Conservation (phyloP, 2,797 vertebrate species). For the Hippocampus kuda region DNA sequence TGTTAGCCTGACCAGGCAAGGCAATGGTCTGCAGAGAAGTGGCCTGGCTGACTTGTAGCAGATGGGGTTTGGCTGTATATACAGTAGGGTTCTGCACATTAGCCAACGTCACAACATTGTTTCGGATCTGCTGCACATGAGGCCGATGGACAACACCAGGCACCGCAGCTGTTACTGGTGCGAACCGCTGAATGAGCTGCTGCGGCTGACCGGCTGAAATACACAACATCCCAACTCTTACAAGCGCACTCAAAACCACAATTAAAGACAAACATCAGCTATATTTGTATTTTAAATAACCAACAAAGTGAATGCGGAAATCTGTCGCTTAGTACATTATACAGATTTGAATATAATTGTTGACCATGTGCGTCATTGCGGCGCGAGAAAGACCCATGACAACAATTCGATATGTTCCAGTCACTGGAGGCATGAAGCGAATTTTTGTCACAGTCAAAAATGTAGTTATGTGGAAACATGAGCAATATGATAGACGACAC, state of each 20-base stretch:
- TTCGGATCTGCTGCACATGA: slow-evolving; percentile 58
- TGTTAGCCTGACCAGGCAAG: slow-evolving; percentile 20
- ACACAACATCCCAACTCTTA: slow-evolving; percentile 6
- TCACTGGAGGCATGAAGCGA: no score
- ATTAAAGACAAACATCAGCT: background rate
- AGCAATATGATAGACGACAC: background rate
- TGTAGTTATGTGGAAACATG: background rate
- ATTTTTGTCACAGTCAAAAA: background rate
- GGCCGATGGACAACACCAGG: slow-evolving; percentile 54
- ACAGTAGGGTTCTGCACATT: slow-evolving; percentile 52
- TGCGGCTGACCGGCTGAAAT: slow-evolving; percentile 50
- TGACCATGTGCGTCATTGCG: background rate
- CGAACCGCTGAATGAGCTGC: slow-evolving; percentile 42
- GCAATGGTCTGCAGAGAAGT: slow-evolving; percentile 33
- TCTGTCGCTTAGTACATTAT: background rate
- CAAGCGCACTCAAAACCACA: background rate
- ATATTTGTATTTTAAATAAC: background rate
- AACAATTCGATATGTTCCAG: no score
- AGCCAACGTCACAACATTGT: slow-evolving; percentile 56
- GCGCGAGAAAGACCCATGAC: no score
- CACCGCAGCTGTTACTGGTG: slow-evolving; percentile 22
- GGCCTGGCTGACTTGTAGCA: slow-evolving; percentile 25
- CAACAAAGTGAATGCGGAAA: background rate
- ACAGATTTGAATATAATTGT: background rate
- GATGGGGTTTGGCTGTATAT: slow-evolving; percentile 34